Evolutionary conservation across 1,140 invertebrate species (phyloP), one percentile per base, ranked within the genome.

Genomic region (Dryas iulia): DNA sequence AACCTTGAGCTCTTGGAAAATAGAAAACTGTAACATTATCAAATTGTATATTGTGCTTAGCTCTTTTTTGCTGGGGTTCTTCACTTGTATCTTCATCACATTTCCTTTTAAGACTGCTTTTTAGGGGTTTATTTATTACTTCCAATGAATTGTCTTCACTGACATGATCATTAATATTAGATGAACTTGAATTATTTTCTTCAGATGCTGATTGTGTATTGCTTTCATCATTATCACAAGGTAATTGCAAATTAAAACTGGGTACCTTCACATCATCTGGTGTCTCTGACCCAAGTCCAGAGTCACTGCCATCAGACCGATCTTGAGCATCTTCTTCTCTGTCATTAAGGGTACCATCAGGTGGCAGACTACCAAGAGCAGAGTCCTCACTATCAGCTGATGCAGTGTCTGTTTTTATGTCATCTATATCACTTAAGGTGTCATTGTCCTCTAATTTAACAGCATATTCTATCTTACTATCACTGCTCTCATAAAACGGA

Each of bases 1-100:
- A 99, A n/a, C 98, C 98, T 93, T 99, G 98, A 52, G 97, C 94
- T 82, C 98, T 92, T 0, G 97, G 96, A 89, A 99, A 99, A 92
- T 99, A 99, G 90, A 95, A 99, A 0, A 99, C 97, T 24, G 97
- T 98, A 0, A 99, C 98, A 74, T 95, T 95, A 76, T 98, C 96
- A 89, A 99, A 99, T 58, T 96, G 95, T 68, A 99, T 97, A 33
- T 94, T 94, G 70, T 95, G 94, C 82, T 96, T 96, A 85, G 94
- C 94, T 83, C 95, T 96, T 74, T 95, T 94, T 54, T 65, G 39
- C 52, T 76, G 74, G 58, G 77, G 81, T 73, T 77, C 80, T 28
- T 79, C 77, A 33, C 70, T 68, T 63, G 66, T 75, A 24, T 80
- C 77, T 28, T 77, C 77, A 52, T 82, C 74, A 74, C 62, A 76